phyloP scores from a whole-genome alignment of 2,113 vertebrate species.

The Onychorhynchus coronatus region DNA sequence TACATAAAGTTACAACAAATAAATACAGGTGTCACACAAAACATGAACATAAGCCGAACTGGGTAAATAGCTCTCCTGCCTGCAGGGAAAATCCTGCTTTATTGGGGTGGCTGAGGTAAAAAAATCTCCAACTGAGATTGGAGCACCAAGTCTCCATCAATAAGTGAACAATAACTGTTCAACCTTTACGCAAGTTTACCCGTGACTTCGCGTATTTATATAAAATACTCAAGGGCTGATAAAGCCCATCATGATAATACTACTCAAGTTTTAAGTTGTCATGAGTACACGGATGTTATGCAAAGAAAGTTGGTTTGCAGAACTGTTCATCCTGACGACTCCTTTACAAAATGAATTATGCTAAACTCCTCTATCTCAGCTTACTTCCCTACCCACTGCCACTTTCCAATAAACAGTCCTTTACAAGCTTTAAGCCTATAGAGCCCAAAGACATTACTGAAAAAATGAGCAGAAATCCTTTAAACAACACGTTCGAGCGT shows the following conservation, averaged over 20 bases:
- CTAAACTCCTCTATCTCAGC: not conserved
- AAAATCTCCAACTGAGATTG: not conserved
- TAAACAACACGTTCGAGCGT: accelerated
- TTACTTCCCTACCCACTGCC: not conserved
- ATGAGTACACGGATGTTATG: accelerated
- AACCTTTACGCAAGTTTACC: not conserved
- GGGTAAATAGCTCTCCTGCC: not conserved
- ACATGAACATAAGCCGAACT: accelerated
- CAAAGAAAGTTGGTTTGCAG: not conserved
- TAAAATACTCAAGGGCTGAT: not conserved
- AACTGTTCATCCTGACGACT: not conserved
- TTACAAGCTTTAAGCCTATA: not conserved
- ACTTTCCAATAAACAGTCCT: not conserved
- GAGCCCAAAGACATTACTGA: accelerated
- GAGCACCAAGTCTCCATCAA: not conserved
- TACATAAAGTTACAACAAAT: not conserved
- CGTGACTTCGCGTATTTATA: not conserved
- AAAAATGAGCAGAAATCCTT: accelerated
- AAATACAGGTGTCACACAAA: accelerated
- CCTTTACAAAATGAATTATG: not conserved
- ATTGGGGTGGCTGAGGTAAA: not conserved
- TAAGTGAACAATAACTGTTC: not conserved
- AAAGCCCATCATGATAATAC: accelerated
- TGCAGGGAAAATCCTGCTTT: not conserved
- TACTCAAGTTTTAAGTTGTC: not conserved